Base-by-base conservation (phyloP, 2,113 vertebrate species). In the Anarrhichthys ocellatus region DNA sequence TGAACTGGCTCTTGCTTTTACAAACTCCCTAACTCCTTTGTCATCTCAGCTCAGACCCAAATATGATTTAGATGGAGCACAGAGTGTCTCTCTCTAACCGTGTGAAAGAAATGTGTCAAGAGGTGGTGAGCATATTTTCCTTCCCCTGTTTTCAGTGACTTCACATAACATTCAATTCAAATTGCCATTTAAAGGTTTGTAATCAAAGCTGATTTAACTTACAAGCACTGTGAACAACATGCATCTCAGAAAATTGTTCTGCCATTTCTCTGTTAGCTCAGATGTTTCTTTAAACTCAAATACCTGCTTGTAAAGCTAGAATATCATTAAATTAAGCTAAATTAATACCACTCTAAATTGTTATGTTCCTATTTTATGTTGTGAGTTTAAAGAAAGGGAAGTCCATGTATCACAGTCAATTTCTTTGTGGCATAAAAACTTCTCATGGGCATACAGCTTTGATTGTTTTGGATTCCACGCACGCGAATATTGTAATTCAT, bases 11-110 rank as follows among this genome's bases (percentile, higher is more conserved):
- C 64, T 68, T 78, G 46, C 27, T 75, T 74, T 80, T 86, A n/a
- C 65, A 68, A 84, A 78, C 34, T 11, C 32, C 46, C 13, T 48
- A 11, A 81, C 64, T 66, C 22, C 17, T 62, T 24, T 72, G 17
- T 80, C 34, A 10, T 73, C 72, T 73, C 63, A 77, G 50, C 73
- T 73, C 42, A 50, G 20, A 61, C 22, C 69, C 67, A 87, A 86
- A 88, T 64, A 84, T 76, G 75, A 86, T 85, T 84, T 78, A 52
- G 18, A 18, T 8, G 20, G 50, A 86, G 42, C 42, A 34, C 18
- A 36, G 32, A 38, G 32, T 36, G 13, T 3, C 11, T 24, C 58
- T 6, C 27, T 48, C 40, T 22, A 48, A 24, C 29, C 8, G 10
- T 56, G 6, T 17, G 29, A 20, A 27, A 18, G 18, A 42, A 22